Conservation (phyloP, 2,888 invertebrate genomes). For the Elgonia sp. region DNA sequence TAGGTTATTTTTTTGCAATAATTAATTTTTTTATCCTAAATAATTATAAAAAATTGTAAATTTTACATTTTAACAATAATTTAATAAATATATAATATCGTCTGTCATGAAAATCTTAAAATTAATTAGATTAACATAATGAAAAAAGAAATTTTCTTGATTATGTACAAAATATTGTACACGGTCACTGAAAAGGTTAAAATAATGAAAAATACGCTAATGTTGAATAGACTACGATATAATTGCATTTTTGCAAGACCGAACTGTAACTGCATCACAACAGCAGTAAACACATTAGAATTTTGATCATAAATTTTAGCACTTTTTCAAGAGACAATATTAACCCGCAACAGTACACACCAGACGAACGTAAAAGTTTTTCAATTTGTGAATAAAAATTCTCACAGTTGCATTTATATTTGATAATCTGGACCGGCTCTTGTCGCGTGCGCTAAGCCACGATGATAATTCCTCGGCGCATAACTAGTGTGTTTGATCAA, state of each 20-base stretch:
- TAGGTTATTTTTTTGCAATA: no score
- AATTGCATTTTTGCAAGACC: slow-evolving; percentile 6
- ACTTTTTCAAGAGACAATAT: slow-evolving; percentile 66
- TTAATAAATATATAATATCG: no score
- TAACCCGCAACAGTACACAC: slow-evolving; percentile 55
- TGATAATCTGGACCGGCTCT: slow-evolving; percentile 62
- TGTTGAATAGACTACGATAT: not conserved
- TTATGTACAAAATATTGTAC: no score
- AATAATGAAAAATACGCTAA: slow-evolving; percentile 12
- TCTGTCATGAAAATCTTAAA: no score
- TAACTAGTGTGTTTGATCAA: slow-evolving; percentile 22
- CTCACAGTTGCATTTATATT: slow-evolving; percentile 64
- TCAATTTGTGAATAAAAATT: slow-evolving; percentile 74
- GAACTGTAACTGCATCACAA: slow-evolving; percentile 29
- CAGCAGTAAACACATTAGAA: slow-evolving; percentile 77
- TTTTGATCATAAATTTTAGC: slow-evolving; percentile 76
- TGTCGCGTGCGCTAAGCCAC: not conserved
- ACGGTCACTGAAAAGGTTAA: no score
- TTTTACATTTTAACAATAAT: no score
- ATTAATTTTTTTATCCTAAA: no score
- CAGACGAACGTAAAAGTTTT: slow-evolving; percentile 74
- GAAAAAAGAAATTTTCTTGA: no score
- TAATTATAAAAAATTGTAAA: no score
- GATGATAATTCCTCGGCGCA: slow-evolving; percentile 35
- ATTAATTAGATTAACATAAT: no score